phyloP scores from a whole-genome alignment of 2,797 vertebrate species.

The Falco columbarius region DNA sequence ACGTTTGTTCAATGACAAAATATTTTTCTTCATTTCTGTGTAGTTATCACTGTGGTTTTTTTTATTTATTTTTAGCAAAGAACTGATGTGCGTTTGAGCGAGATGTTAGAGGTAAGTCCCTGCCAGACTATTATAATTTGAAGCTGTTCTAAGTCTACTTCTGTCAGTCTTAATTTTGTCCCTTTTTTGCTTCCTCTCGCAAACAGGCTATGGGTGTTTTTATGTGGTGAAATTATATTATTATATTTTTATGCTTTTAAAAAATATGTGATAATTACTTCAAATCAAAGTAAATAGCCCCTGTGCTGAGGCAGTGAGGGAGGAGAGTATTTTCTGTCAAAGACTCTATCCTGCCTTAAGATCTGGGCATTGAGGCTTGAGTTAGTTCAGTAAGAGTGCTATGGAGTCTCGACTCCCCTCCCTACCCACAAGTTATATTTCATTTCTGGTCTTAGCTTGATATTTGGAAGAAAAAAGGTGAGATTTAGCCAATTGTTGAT shows the following conservation, averaged over 20 bases:
- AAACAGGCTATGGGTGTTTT: background rate
- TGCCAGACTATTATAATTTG: background rate
- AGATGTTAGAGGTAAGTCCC: conserved; percentile 96
- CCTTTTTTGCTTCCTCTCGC: background rate
- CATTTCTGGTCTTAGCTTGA: background rate
- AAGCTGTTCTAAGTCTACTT: background rate
- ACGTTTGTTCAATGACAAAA: background rate
- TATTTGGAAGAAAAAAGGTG: background rate
- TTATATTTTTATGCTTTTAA: background rate
- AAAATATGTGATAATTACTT: background rate
- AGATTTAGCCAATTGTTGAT: background rate
- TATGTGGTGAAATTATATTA: background rate
- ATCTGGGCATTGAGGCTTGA: background rate
- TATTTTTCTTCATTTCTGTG: background rate
- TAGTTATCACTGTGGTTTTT: background rate
- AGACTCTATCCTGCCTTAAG: background rate
- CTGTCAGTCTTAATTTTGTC: background rate
- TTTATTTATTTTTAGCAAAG: conserved; percentile 86
- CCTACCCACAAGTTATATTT: background rate
- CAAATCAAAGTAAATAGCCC: background rate
- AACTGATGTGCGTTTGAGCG: conserved; percentile 96
- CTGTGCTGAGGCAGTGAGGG: rapidly evolving
- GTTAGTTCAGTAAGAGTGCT: background rate
- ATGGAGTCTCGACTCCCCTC: background rate
- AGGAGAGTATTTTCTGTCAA: background rate